Conservation (phyloP, 1,140 invertebrate genomes). For the Tetramorium parvispinum region DNA sequence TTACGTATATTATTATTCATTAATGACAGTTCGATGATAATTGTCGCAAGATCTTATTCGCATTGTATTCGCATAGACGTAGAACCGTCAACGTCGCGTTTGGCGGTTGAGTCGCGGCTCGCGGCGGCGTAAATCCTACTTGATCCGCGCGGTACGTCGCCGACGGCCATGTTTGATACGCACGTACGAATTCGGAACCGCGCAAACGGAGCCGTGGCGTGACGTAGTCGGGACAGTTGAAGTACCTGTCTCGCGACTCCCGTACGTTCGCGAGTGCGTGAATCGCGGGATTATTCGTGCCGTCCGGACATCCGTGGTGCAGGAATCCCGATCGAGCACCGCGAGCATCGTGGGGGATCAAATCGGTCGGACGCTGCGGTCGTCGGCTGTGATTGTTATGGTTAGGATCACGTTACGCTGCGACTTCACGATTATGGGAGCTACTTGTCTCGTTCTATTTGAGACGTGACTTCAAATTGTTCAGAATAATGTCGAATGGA, state of each 20-base stretch:
- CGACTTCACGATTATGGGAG: too few relatives aligned
- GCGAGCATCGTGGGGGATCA: background rate
- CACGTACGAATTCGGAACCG: too few relatives aligned
- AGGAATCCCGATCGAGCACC: background rate
- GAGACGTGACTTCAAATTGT: too few relatives aligned
- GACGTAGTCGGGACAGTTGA: too few relatives aligned
- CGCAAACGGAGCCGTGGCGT: too few relatives aligned
- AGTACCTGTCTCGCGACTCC: background rate
- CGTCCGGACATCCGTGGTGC: background rate
- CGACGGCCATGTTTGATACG: too few relatives aligned
- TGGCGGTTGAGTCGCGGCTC: too few relatives aligned
- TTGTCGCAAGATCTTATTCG: background rate
- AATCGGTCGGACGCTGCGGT: background rate
- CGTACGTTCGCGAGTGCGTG: background rate
- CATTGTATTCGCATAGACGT: background rate
- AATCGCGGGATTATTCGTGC: background rate
- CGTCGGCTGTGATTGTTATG: too few relatives aligned
- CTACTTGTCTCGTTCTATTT: too few relatives aligned
- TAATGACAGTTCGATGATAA: background rate
- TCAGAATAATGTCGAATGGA: too few relatives aligned
- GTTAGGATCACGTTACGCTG: too few relatives aligned
- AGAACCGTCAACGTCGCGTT: background rate
- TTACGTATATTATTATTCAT: background rate
- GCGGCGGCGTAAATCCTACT: too few relatives aligned
- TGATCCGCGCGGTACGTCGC: background rate